These are phyloP conservation scores for Lepidochitona cinerea DNA, from an alignment of 2,888 invertebrate genomes.

Conservation along the genomic window DNA sequence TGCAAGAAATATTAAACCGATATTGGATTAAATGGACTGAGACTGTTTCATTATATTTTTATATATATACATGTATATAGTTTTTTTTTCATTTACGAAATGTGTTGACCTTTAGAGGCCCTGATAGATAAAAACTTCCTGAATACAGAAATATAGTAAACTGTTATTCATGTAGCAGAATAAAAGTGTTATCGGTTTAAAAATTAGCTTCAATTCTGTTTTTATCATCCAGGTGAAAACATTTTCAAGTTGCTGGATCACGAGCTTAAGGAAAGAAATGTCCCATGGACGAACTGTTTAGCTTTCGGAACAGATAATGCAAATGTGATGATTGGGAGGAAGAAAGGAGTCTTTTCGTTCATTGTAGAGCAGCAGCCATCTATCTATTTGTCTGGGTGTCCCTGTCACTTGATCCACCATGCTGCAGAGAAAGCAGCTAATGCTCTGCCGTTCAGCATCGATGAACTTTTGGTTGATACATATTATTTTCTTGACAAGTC, in stretches of 20 bases:
- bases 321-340: slow-evolving; percentile 25
- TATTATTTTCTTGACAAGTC: slow-evolving; percentile 14
- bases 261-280: background rate
- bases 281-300: slow-evolving; percentile 28
- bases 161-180: too few relatives aligned
- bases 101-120: too few relatives aligned
- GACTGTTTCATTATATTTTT: too few relatives aligned
- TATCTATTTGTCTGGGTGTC: slow-evolving; percentile 25
- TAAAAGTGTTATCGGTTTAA: too few relatives aligned
- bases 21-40: too few relatives aligned
- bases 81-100: too few relatives aligned
- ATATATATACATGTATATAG: too few relatives aligned
- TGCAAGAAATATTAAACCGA: too few relatives aligned
- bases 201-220: too few relatives aligned
- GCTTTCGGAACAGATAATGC: slow-evolving; percentile 35
- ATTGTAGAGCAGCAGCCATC: slow-evolving; percentile 23
- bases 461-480: slow-evolving; percentile 10
- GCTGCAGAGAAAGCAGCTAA: slow-evolving; percentile 28
- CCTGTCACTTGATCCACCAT: slow-evolving; percentile 27
- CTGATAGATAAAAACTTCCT: too few relatives aligned
- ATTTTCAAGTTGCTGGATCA: slow-evolving; percentile 5
- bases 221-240: slow-evolving; percentile 13
- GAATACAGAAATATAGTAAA: too few relatives aligned
- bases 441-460: slow-evolving; percentile 13
- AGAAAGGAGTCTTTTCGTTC: slow-evolving; percentile 28